Evolutionary conservation across 2,113 vertebrate genomes (phyloP), one percentile per base, ranked within the genome.

Genomic region (Illadopsis cleaveri): DNA sequence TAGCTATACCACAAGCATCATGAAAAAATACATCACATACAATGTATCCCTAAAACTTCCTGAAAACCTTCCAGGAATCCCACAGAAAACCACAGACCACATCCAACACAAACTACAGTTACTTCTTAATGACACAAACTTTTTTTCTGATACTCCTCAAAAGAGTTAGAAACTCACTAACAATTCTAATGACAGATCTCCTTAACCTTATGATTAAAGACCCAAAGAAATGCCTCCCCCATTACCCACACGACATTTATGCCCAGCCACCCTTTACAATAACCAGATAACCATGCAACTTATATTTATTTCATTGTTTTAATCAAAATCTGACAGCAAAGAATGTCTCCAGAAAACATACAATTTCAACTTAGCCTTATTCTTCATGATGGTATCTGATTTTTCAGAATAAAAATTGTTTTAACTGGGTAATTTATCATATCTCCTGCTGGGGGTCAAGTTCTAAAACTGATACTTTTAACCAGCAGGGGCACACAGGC

Each of bases 401-500:
- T 86, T 94, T 93, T 77, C 81, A 80, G 60, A 94, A 93, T 65
- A 87, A 89, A 93, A 96, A 94, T 45, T 60, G n/a, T 37, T 80
- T 23, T 56, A 58, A 64, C 69, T 24, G 6, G 66, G 42, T 89
- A n/a, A 45, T 80, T 88, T 42, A 61, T 56, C 12, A 35, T 37
- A 69, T n/a, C 20, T 82, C 69, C 56, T 96, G 54, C 42, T 42
- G 35, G 28, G 42, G 48, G 80, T 77, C 58, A 89, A 53, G 44
- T 79, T 66, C 69, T 91, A 61, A 95, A 95, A 40, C 23, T 53
- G 68, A 51, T 37, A 56, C 64, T 91, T 76, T 54, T 44, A 91
- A 89, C 88, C 30, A 77, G 23, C 31, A 47, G 45, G 58, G 35
- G 25, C 42, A 61, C 61, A 72, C n/a, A 54, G 30, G 8, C 38